A percentile compares a stretch with the other conserved stretches of the same genome.
phyloP scores from a whole-genome alignment of 2,113 vertebrate species.

The Chascanopsetta lugubris region DNA sequence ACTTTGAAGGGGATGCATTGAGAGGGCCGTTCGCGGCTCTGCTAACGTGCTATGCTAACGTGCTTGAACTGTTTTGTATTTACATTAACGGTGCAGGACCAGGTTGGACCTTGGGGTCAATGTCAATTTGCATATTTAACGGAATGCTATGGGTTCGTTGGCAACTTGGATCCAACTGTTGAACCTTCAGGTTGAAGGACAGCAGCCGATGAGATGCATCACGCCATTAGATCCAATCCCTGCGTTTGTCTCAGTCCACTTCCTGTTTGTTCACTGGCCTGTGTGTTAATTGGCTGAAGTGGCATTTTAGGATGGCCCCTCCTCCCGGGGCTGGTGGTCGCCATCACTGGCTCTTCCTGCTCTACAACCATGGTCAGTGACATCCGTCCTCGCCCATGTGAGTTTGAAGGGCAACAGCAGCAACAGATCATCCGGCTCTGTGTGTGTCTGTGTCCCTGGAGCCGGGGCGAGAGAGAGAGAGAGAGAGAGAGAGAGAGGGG shows the following conservation, averaged over 20 bases:
- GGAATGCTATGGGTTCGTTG: no score
- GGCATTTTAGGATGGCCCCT: conserved; percentile 49
- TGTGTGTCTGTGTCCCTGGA: background rate
- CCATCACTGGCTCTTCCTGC: conserved; percentile 25
- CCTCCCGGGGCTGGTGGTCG: conserved; percentile 15
- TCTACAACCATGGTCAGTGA: conserved; percentile 43
- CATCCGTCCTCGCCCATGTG: conserved; percentile 33
- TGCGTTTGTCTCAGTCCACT: conserved; percentile 9
- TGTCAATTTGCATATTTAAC: no score
- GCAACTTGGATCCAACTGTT: no score
- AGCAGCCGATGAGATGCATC: no score
- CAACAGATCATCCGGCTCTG: conserved; percentile 35
- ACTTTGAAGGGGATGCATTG: no score
- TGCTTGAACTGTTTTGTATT: no score
- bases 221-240: background rate
- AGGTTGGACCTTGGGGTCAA: no score
- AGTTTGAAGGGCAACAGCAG: conserved; percentile 53
- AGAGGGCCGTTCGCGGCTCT: no score
- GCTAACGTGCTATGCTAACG: no score
- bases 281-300: conserved; percentile 38
- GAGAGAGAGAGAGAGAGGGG: background rate
- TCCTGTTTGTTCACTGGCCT: conserved; percentile 31
- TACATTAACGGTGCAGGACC: no score
- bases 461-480: conserved; percentile 1
- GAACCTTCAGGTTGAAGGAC: no score